Base-by-base conservation (phyloP, 2,113 vertebrate genomes). In the Aplodontia rufa region DNA sequence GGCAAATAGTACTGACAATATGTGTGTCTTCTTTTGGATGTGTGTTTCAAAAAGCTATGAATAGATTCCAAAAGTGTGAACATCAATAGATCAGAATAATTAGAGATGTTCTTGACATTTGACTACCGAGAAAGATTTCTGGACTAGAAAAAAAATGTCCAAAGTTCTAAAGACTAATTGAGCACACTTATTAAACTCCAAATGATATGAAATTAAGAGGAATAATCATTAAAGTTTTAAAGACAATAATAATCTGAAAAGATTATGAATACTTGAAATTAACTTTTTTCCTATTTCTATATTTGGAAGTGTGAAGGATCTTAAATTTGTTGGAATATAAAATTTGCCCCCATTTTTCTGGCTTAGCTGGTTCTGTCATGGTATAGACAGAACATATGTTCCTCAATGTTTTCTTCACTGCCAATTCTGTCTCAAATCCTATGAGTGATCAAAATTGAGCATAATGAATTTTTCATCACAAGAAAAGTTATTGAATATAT, bases 301-400 rank as follows among this genome's bases (percentile, higher is more conserved):
- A 95, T 85, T 4, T 90, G 40, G n/a, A 96, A 87, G 37, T 89
- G 68, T 26, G 35, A 93, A 53, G 8, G 13, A 95, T 78, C n/a
- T 95, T 85, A 85, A 96, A 90, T 92, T 30, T 94, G 32, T 82
- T 96, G 7, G 35, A 95, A 91, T 62, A 79, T 85, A 84, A 30
- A 93, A 79, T 81, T 85, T 92, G 3, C 28, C 24, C 24, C 53
- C 37, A 53, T 95, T 92, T 94, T 78, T 45, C n/a, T 89, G 55
- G 7, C 62, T 92, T 79, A 75, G 22, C 5, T 69, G 8, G 6
- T 72, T 49, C 64, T 90, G 72, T 92, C 47, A 93, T 76, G 45
- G 64, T 81, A 51, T 20, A 92, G 40, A 87, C n/a, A 78, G 40
- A 93, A 40, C 14, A 58, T 74, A 94, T 87, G 93, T 26, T 76